A percentile compares a stretch with the other conserved stretches of the same genome.
Evolutionary conservation across 2,113 vertebrate genomes (phyloP).

Genomic region (Edolisoma coerulescens): DNA sequence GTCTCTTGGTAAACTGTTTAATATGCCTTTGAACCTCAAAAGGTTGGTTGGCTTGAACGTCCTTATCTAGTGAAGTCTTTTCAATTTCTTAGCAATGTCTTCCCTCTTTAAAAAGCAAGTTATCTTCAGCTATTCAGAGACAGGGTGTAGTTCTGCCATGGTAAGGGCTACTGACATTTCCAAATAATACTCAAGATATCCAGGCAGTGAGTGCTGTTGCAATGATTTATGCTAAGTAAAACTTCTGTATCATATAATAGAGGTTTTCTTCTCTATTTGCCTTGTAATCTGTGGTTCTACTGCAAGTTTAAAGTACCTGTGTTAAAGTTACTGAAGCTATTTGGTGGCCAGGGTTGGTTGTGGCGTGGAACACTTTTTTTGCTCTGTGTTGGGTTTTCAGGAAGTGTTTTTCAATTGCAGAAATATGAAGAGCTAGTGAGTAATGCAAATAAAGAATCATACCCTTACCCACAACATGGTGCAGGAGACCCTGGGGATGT

Average conservation of each 20-base stretch:
- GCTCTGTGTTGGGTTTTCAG: background rate
- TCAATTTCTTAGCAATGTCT: background rate
- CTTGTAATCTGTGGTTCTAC: background rate
- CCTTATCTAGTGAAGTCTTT: background rate
- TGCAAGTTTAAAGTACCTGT: background rate
- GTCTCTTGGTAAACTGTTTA: background rate
- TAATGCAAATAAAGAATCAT: background rate
- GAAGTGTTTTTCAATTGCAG: conserved; percentile 21
- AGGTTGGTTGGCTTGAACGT: background rate
- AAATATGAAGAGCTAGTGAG: background rate
- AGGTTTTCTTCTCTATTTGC: fast-evolving
- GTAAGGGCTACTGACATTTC: background rate
- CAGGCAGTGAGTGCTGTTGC: background rate
- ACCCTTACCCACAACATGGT: background rate
- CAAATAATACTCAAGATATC: background rate
- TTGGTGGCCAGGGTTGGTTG: background rate
- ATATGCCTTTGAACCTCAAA: background rate
- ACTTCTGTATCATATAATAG: background rate
- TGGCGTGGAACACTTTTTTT: background rate
- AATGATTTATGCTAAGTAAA: background rate
- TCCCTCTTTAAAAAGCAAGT: background rate
- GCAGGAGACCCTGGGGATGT: background rate
- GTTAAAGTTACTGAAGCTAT: background rate
- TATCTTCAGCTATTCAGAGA: background rate
- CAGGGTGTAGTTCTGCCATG: background rate